These are phyloP conservation scores for Eidolon dupreanum DNA, from an alignment of 2,797 vertebrate genomes.

Conservation along the genomic window DNA sequence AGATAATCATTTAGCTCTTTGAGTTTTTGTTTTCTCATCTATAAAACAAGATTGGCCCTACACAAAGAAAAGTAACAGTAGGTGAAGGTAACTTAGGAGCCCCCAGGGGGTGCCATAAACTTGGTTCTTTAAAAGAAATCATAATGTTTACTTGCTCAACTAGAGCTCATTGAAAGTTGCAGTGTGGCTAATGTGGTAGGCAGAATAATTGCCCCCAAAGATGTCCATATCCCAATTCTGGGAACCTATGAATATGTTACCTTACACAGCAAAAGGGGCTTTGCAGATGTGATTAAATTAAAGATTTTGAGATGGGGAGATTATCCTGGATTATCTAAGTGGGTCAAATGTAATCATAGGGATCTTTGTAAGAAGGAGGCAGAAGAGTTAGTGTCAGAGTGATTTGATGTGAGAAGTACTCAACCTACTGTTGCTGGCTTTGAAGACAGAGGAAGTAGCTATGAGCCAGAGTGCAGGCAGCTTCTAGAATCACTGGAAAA, in stretches of 20 bases:
- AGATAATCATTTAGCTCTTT: background rate
- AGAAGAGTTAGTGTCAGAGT: background rate
- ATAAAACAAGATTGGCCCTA: background rate
- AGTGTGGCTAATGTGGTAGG: background rate
- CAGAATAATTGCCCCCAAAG: background rate
- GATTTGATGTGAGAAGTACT: background rate
- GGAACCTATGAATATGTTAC: background rate
- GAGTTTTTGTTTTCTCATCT: background rate
- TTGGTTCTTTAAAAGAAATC: background rate
- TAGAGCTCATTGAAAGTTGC: background rate
- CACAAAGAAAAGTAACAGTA: background rate
- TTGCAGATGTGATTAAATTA: background rate
- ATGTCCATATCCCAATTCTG: background rate
- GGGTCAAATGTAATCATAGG: background rate
- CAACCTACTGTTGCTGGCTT: background rate
- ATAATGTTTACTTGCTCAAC: background rate
- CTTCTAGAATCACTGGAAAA: background rate
- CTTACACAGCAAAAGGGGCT: background rate
- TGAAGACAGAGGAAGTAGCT: background rate
- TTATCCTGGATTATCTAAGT: background rate
- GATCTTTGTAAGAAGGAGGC: background rate
- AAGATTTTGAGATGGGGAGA: background rate
- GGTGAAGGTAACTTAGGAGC: background rate
- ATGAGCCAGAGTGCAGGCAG: background rate
- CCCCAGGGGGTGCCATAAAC: background rate